phyloP scores from a whole-genome alignment of 2,797 vertebrate genomes.

The Gadopsis bispinosus region DNA sequence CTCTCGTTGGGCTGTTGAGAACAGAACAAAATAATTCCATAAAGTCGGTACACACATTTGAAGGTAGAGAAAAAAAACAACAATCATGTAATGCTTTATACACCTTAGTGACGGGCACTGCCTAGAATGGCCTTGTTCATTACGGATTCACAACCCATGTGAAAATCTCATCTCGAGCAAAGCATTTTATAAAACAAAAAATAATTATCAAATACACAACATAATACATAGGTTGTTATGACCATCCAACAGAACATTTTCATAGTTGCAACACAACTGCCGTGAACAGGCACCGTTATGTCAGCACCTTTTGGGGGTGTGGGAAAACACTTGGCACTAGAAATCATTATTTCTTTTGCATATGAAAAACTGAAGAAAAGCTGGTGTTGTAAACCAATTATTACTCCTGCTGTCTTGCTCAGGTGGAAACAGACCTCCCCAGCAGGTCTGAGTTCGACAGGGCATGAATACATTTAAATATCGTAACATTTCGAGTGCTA shows the following conservation, averaged over 20 bases:
- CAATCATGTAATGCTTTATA: constrained; percentile 60
- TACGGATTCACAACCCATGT: constrained; percentile 58
- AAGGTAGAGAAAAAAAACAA: constrained; percentile 12
- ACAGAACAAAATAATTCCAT: constrained; percentile 38
- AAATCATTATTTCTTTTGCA: constrained; percentile 47
- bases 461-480: constrained; percentile 49
- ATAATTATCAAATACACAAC: constrained; percentile 63
- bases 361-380: constrained; percentile 49
- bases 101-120: constrained; percentile 75
- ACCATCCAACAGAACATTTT: constrained; percentile 43
- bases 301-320: constrained; percentile 63
- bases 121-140: constrained; percentile 82
- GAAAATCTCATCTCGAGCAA: constrained; percentile 58
- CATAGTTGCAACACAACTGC: constrained; percentile 36
- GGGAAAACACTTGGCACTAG: constrained; percentile 70
- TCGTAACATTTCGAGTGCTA: constrained; percentile 26
- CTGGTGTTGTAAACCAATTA: constrained; percentile 32
- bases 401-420: constrained; percentile 34
- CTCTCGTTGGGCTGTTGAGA: constrained; percentile 46
- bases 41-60: constrained; percentile 33
- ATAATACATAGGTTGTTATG: constrained; percentile 47
- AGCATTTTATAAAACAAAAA: constrained; percentile 40
- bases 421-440: constrained; percentile 29
- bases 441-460: constrained; percentile 6
- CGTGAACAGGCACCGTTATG: constrained; percentile 33